phyloP scores from a whole-genome alignment of 1,140 invertebrate genomes.

The Drosophila murphyi region DNA sequence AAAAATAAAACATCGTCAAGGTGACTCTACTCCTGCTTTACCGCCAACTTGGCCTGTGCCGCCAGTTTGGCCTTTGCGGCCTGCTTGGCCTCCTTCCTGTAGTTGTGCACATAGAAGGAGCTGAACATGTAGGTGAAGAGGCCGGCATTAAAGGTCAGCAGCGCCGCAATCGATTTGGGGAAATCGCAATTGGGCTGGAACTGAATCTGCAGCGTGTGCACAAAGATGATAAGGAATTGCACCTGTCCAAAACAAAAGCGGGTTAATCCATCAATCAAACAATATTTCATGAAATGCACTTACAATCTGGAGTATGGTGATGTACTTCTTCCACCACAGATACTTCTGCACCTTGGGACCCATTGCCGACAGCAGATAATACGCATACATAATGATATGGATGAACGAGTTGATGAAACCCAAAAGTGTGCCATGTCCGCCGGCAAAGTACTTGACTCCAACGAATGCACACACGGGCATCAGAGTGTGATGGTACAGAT shows the following conservation, averaged over 20 bases:
- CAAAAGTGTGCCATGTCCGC: slow-evolving; percentile 92
- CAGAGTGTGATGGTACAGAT: slow-evolving; percentile 90
- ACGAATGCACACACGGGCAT: slow-evolving; percentile 93
- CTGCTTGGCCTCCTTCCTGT: slow-evolving; percentile 85
- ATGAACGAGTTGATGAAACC: slow-evolving; percentile 93
- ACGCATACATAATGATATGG: slow-evolving; percentile 92
- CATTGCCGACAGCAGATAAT: slow-evolving; percentile 92
- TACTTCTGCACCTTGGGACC: slow-evolving; percentile 93
- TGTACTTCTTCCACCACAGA: slow-evolving; percentile 96
- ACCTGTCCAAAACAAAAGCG: slow-evolving; percentile 85
- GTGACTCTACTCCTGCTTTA: slow-evolving; percentile 57
- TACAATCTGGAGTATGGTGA: slow-evolving; percentile 93
- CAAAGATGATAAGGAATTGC: slow-evolving; percentile 92
- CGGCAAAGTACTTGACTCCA: slow-evolving; percentile 91
- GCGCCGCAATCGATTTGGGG: slow-evolving; percentile 88
- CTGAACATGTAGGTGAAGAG: slow-evolving; percentile 94
- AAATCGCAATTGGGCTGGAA: slow-evolving; percentile 88
- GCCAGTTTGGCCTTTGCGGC: slow-evolving; percentile 60
- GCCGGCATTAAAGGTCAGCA: slow-evolving; percentile 90
- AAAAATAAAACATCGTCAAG: slow-evolving; percentile 16
- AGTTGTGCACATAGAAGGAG: slow-evolving; percentile 92
- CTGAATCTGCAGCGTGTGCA: slow-evolving; percentile 87
- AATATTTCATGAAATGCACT: slow-evolving; percentile 59
- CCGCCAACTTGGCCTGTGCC: slow-evolving; percentile 61
- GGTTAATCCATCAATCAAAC: not conserved